Evolutionary conservation across 1,140 invertebrate species (phyloP).

Genomic region (Cardiocondyla obscurior): DNA sequence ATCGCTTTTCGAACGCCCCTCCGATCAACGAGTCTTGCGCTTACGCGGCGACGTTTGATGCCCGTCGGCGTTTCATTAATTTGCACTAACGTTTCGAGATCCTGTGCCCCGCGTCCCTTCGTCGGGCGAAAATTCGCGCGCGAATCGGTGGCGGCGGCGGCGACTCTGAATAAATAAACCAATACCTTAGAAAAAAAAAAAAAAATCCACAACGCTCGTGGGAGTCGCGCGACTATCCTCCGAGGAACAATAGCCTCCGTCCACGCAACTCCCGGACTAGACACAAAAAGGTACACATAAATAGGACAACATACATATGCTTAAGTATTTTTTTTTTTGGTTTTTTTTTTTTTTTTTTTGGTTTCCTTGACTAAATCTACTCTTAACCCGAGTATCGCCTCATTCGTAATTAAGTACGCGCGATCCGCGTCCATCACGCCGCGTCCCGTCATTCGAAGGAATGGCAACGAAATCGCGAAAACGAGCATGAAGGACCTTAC

Average conservation of each 20-base stretch:
- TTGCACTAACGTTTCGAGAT: constrained; percentile 70
- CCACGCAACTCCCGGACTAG: constrained; percentile 78
- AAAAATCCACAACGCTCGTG: constrained; percentile 33
- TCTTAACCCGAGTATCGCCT: constrained; percentile 38
- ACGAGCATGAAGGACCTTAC: constrained; percentile 21
- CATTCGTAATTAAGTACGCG: constrained; percentile 33
- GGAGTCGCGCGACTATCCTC: constrained; percentile 37
- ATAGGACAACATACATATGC: constrained; percentile 73
- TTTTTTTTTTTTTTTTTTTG: constrained; percentile 36
- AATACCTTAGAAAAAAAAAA: constrained; percentile 61
- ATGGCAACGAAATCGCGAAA: background rate
- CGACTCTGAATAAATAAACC: constrained; percentile 66
- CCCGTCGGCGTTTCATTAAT: constrained; percentile 48
- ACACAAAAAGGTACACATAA: constrained; percentile 82
- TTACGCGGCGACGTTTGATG: constrained; percentile 22
- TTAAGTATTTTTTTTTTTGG: constrained; percentile 13
- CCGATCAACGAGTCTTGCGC: constrained; percentile 29
- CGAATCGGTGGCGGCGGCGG: constrained; percentile 1
- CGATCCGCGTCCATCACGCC: background rate
- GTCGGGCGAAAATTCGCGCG: background rate
- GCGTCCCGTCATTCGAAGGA: background rate
- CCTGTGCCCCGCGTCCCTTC: constrained; percentile 19
- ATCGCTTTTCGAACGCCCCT: constrained; percentile 27
- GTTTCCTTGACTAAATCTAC: constrained; percentile 41
- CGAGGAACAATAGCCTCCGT: background rate